Evolutionary conservation across 2,113 vertebrate genomes (phyloP).

Genomic region (Noctilio leporinus): DNA sequence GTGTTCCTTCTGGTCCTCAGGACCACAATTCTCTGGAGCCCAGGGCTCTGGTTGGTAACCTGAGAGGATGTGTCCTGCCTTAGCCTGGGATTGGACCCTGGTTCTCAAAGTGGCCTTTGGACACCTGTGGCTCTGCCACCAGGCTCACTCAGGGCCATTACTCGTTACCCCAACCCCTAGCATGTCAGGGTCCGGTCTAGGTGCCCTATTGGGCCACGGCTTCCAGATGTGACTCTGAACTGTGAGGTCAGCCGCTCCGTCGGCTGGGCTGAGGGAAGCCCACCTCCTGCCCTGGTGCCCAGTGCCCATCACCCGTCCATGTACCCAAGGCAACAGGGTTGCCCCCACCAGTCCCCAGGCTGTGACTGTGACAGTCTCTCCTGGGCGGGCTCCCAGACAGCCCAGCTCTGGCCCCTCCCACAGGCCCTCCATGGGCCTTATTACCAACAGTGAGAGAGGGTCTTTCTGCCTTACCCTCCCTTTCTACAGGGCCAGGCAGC

Average conservation of each 20-base stretch:
- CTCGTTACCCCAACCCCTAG: rapidly evolving
- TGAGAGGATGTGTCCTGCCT: not conserved
- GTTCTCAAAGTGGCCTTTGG: not conserved
- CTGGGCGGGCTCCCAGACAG: not conserved
- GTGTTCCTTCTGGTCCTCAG: not conserved
- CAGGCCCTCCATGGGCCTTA: not conserved
- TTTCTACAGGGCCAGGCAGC: not conserved
- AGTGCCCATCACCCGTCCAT: not conserved
- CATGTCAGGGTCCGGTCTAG: not conserved
- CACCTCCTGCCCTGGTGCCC: rapidly evolving
- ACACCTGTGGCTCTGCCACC: not conserved
- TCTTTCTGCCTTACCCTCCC: not conserved
- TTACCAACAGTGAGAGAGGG: not conserved
- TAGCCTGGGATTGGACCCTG: not conserved
- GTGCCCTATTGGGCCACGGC: rapidly evolving
- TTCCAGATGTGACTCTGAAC: not conserved
- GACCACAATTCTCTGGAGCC: not conserved
- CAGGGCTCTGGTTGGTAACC: rapidly evolving
- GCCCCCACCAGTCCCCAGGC: not conserved
- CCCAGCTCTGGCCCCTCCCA: not conserved
- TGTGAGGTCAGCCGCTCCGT: not conserved
- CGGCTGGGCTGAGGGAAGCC: not conserved
- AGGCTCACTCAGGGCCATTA: not conserved
- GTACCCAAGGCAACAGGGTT: not conserved
- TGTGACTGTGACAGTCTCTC: not conserved